Base-by-base conservation (phyloP, 2,888 invertebrate genomes). In the Neria commutata region DNA sequence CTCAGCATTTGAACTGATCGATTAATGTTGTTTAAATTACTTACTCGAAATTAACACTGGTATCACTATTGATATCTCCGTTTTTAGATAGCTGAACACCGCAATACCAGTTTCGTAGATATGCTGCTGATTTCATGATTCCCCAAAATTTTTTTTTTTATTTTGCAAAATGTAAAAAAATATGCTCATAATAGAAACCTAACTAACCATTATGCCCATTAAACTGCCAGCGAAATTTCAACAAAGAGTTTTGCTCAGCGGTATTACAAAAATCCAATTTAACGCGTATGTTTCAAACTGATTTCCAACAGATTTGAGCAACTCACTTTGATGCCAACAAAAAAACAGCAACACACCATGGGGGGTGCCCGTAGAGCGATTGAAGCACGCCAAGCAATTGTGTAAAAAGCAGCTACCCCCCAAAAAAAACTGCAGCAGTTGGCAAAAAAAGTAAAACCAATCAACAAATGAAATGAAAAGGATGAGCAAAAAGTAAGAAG, bases 211-310 rank as follows among this genome's bases (percentile, higher is more conserved):
- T n/a, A n/a, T n/a, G n/a, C n/a, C n/a, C n/a, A n/a, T n/a, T n/a
- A n/a, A n/a, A n/a, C n/a, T n/a, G 17, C 11, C 24, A n/a, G 34
- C 50, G 23, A 21, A 23, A 50, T 50, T 50, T 50, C 50, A 49
- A 23, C 50, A 50, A 33, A 24, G n/a, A 11, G 34, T 2, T n/a
- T n/a, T 4, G 24, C 10, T 8, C 10, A 6, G 3, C 47, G 5
- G 24, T 2, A 23, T 19, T 33, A 29, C 51, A 24, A 46, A 48
- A 56, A 54, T 61, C 46, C 42, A 59, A 57, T 59, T 58, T 56
- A 24, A 58, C 42, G 52, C 63, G 56, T 54, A 54, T 58, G 56
- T 49, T 58, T 55, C 14, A 55, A 29, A 60, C 58, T 60, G 60
- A 48, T 60, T 63, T 58, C 21, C 42, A 46, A 55, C 52, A 52